A percentile compares a stretch with the other conserved stretches of the same genome.
Evolutionary conservation across 2,888 invertebrate genomes (phyloP).

Genomic region (Odontocerum albicorne): DNA sequence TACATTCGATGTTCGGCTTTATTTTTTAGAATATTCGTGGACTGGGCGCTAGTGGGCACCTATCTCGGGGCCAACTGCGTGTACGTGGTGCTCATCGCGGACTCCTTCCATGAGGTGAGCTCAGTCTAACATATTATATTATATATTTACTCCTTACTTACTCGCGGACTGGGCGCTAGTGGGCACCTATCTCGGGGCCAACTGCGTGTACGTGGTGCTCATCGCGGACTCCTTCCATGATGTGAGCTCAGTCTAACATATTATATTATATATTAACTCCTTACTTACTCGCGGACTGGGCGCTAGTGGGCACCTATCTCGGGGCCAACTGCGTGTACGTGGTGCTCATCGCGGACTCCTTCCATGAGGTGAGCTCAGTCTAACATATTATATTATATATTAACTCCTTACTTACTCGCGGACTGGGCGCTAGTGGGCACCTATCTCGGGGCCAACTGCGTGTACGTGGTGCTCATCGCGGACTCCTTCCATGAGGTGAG

Average conservation of each 20-base stretch:
- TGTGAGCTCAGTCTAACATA: no score
- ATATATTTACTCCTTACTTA: no score
- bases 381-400: no score
- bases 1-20: no score
- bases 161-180: slow-evolving; percentile 70
- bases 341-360: slow-evolving; percentile 72
- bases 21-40: no score
- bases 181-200: slow-evolving; percentile 69
- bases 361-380: slow-evolving; percentile 69
- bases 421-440: slow-evolving; percentile 70
- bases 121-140: no score
- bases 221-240: slow-evolving; percentile 70
- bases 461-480: slow-evolving; percentile 77
- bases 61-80: slow-evolving; percentile 74
- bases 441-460: slow-evolving; percentile 71
- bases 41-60: slow-evolving; percentile 67
- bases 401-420: no score
- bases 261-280: no score
- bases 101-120: slow-evolving; percentile 68
- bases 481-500: slow-evolving; percentile 68
- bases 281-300: slow-evolving; percentile 68
- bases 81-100: slow-evolving; percentile 76
- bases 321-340: slow-evolving; percentile 76
- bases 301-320: slow-evolving; percentile 69
- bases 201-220: slow-evolving; percentile 78